A percentile compares a stretch with the other conserved stretches of the same genome.
Evolutionary conservation across 1,140 invertebrate species (phyloP).

Genomic region (Drosophila persimilis): DNA sequence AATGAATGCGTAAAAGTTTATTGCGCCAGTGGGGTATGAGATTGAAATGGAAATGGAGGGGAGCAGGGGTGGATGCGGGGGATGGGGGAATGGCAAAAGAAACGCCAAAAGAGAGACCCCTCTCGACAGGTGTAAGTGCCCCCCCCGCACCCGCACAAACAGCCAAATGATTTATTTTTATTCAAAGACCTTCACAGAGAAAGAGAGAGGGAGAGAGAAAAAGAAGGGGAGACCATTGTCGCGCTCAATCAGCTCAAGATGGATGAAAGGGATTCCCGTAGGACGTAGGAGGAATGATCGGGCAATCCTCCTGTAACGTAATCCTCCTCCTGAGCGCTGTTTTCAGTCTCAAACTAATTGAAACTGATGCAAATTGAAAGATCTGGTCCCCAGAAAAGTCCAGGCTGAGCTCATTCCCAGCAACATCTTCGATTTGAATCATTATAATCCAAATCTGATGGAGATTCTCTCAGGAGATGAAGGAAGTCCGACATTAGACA

Average conservation of each 20-base stretch:
- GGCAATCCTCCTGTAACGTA: slow-evolving; percentile 1
- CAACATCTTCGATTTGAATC: too few species aligned
- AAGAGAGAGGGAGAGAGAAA: neutral
- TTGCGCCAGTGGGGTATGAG: slow-evolving; percentile 33
- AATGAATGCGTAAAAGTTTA: slow-evolving; percentile 62
- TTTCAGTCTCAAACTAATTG: too few species aligned
- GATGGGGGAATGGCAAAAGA: slow-evolving; percentile 1
- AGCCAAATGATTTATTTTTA: slow-evolving; percentile 41
- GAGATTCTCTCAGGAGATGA: too few species aligned
- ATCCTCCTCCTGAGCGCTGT: too few species aligned
- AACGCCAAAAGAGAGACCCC: slow-evolving; percentile 16
- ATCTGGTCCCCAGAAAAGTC: too few species aligned
- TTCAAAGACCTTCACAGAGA: slow-evolving; percentile 13
- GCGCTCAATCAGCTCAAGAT: slow-evolving; percentile 37
- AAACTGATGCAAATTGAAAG: too few species aligned
- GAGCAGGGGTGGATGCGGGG: neutral
- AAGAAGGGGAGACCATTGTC: slow-evolving; percentile 27
- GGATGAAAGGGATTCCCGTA: slow-evolving; percentile 17
- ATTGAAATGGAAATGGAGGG: slow-evolving; percentile 15
- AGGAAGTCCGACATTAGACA: too few species aligned
- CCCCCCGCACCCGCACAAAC: slow-evolving; percentile 9
- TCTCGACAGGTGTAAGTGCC: slow-evolving; percentile 38
- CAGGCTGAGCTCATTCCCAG: too few species aligned
- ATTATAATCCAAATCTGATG: too few species aligned
- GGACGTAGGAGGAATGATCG: neutral